Base-by-base conservation (phyloP, 2,797 vertebrate genomes). In the Tapera naevia region DNA sequence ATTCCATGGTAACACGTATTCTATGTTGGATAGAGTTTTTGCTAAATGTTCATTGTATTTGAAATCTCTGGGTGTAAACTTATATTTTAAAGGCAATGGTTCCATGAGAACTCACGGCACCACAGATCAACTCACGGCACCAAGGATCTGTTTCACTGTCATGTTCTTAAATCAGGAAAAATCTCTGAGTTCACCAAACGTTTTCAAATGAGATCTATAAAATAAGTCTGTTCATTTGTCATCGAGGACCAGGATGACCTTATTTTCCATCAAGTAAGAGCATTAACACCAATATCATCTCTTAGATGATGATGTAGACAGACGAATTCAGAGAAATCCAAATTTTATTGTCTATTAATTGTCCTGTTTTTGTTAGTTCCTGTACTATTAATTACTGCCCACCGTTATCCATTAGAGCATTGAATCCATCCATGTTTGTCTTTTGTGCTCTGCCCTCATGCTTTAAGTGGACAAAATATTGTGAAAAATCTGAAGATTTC, bases 371-470 rank as follows among this genome's bases (percentile, higher is more conserved):
- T 51, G 1, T 41, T 61, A 19, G n/a, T 24, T 88, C 22, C 25
- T 60, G 10, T 33, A 5, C 8, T 21, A 66, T 32, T 37, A 53
- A 73, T 39, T 71, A 9, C 11, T 50, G 11, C 27, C 53, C 11
- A 35, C 3, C 0, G 0, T 64, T 80, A 51, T 28, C 16, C 7
- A 22, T 27, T 46, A 64, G 62, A 48, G 4, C 14, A 35, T 0
- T 33, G 11, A 65, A 73, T 50, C 53, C 3, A 45, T 15, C 21
- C 23, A 6, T 3, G 9, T 57, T 61, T 70, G 8, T 24, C 37
- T 48, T 70, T 37, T 33, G 4, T 76, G 17, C 30, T 70, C 41
- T 80, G 9, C 17, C 27, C 30, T 46, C 30, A 13, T 25, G 24
- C 4, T 89, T 39, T 6, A 73, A 46, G 21, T 32, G 27, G 5